Percentiles rank a stretch among this genome's conserved stretches.
These are phyloP conservation scores for Semotilus atromaculatus DNA, from an alignment of 2,797 vertebrate species.

Conservation along the genomic window DNA sequence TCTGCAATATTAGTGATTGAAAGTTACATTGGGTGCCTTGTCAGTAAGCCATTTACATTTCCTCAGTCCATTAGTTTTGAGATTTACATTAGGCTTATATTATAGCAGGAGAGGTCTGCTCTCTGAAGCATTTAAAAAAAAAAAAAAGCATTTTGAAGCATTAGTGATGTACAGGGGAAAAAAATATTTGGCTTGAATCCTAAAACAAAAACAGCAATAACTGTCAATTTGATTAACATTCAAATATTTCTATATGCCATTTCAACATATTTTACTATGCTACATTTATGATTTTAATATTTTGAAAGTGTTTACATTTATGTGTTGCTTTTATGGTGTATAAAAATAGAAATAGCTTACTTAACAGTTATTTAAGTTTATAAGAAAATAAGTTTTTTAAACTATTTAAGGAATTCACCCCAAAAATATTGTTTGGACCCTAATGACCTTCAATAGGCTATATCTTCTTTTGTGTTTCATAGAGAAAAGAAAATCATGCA, in stretches of 20 bases:
- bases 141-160: not conserved
- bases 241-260: not conserved
- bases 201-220: not conserved
- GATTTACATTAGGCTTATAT: not conserved
- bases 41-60: slow-evolving; percentile 32
- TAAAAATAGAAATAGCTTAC: too few species aligned
- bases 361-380: too few species aligned
- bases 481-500: not conserved
- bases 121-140: not conserved
- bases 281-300: not conserved
- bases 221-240: not conserved
- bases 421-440: not conserved
- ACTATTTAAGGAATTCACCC: not conserved
- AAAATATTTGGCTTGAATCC: not conserved
- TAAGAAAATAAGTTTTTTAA: not conserved
- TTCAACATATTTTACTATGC: not conserved
- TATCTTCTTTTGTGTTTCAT: not conserved
- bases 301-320: not conserved
- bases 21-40: slow-evolving; percentile 22
- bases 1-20: slow-evolving; percentile 10
- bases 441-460: not conserved
- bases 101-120: not conserved
- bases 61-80: slow-evolving; percentile 21
- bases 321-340: not conserved
- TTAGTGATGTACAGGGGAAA: not conserved